A percentile compares a stretch with the other conserved stretches of the same genome.
Conservation (phyloP, 2,888 invertebrate genomes). For the Perizoma flavofasciatum region DNA sequence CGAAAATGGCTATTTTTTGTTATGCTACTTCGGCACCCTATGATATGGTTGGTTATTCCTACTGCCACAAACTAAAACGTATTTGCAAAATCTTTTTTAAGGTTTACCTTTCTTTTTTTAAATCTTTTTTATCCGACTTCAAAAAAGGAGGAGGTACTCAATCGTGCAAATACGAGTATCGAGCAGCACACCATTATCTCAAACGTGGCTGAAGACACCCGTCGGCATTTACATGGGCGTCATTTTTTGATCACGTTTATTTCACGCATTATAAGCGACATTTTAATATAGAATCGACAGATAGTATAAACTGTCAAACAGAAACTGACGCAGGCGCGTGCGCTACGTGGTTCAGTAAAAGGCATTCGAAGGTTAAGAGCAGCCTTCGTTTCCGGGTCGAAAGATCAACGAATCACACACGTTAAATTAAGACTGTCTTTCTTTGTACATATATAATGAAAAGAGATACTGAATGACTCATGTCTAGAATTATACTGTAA, state of each 20-base stretch:
- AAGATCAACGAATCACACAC: conserved; percentile 55
- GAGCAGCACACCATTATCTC: background rate
- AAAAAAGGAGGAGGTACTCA: too few relatives aligned
- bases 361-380: conserved; percentile 55
- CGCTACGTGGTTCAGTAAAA: conserved; percentile 26
- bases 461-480: conserved; percentile 3
- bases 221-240: conserved; percentile 24
- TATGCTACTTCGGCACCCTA: too few relatives aligned
- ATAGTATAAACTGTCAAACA: too few relatives aligned
- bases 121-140: too few relatives aligned
- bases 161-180: conserved; percentile 2
- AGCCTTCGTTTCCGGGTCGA: conserved; percentile 56
- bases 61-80: too few relatives aligned
- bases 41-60: too few relatives aligned
- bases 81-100: too few relatives aligned
- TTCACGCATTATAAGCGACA: conserved; percentile 7
- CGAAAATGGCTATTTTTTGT: too few relatives aligned
- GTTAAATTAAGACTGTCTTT: conserved; percentile 20
- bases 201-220: conserved; percentile 21
- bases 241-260: conserved; percentile 32
- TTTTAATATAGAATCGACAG: too few relatives aligned
- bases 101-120: too few relatives aligned
- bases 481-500: background rate
- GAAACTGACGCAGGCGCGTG: background rate
- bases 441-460: conserved; percentile 14